A percentile compares a stretch with the other conserved stretches of the same genome.
phyloP scores from a whole-genome alignment of 2,888 invertebrate genomes.

The Mechanitis mazaeus region DNA sequence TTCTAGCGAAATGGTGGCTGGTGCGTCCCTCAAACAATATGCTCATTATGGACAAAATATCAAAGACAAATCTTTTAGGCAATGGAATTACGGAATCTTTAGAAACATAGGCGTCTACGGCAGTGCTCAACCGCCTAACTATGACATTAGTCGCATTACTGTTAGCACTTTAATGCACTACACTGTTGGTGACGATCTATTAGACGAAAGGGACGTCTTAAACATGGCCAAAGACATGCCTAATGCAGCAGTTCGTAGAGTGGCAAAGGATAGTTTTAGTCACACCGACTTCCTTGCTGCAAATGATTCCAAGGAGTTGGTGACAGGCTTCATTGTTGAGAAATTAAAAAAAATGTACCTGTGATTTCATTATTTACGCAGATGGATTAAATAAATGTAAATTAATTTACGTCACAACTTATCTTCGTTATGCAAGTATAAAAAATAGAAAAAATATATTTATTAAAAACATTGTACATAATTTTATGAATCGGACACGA shows the following conservation, averaged over 20 bases:
- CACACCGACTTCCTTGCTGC: slow-evolving; percentile 33
- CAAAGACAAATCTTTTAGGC: slow-evolving; percentile 30
- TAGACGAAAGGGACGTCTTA: slow-evolving; percentile 32
- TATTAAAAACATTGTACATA: neutral
- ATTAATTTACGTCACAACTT: neutral
- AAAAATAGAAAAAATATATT: slow-evolving; percentile 6
- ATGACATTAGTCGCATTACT: slow-evolving; percentile 30
- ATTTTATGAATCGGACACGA: no score
- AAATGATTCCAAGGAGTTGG: slow-evolving; percentile 26
- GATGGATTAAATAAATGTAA: neutral
- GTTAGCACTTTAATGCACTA: slow-evolving; percentile 33
- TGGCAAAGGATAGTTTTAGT: slow-evolving; percentile 30
- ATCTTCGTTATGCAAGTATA: no score
- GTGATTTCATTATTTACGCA: neutral
- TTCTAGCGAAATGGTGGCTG: slow-evolving; percentile 23
- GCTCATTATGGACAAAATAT: slow-evolving; percentile 39
- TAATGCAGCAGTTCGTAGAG: slow-evolving; percentile 26
- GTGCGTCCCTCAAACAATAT: slow-evolving; percentile 35
- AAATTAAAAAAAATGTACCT: slow-evolving; percentile 23
- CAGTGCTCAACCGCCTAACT: slow-evolving; percentile 24
- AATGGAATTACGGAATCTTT: slow-evolving; percentile 32
- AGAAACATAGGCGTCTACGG: slow-evolving; percentile 32
- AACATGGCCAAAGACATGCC: slow-evolving; percentile 32
- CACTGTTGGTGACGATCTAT: slow-evolving; percentile 30
- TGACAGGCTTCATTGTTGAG: slow-evolving; percentile 31